Conservation (phyloP, 2,797 vertebrate genomes). For the Sarcoramphus papa region DNA sequence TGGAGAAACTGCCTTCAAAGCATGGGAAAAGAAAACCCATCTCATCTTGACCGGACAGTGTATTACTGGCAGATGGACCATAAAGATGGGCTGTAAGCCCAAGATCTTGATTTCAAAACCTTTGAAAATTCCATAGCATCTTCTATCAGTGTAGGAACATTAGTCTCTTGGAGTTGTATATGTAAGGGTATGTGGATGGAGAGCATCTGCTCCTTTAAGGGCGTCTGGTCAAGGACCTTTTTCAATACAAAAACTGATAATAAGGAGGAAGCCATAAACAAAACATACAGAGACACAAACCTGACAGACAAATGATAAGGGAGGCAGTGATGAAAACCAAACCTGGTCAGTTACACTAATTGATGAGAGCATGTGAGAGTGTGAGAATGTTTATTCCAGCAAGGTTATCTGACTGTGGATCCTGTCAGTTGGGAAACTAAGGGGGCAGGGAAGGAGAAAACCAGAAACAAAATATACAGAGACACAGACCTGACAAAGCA, state of each 20-base stretch:
- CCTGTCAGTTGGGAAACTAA: not conserved
- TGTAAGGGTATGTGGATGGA: not conserved
- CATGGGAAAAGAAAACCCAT: not conserved
- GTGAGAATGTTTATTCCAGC: not conserved
- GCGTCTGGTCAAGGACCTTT: not conserved
- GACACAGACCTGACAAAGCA: not conserved
- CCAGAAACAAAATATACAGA: not conserved
- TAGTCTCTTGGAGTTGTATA: not conserved
- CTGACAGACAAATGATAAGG: not conserved
- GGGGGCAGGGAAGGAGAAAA: not conserved
- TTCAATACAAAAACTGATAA: not conserved
- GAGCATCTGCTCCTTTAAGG: not conserved
- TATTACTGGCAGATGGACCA: not conserved
- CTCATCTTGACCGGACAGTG: not conserved
- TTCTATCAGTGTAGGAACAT: not conserved
- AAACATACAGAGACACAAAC: not conserved
- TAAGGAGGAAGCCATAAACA: not conserved
- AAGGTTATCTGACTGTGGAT: not conserved
- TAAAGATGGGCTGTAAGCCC: not conserved
- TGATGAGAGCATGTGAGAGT: not conserved
- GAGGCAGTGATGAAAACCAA: not conserved
- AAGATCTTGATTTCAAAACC: not conserved
- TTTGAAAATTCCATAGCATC: not conserved
- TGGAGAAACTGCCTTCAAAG: not conserved
- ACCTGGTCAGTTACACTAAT: not conserved